Evolutionary conservation across 2,888 invertebrate genomes (phyloP), one percentile per base, ranked within the genome.

Genomic region (Stictocephala bisonia): DNA sequence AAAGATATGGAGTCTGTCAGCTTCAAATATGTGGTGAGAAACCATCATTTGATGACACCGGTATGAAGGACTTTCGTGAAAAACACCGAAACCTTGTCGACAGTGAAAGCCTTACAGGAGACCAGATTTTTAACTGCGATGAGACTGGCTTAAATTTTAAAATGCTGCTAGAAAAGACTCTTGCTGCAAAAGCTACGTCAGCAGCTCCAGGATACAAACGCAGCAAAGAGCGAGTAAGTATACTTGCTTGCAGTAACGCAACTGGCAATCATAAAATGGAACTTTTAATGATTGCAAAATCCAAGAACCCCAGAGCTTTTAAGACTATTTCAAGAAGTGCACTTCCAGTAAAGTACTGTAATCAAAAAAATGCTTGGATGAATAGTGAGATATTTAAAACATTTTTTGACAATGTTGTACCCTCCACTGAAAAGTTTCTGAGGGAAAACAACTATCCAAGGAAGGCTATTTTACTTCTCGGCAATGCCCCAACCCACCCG

Each of bases 101-200:
- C 11, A 35, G 29, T 44, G 66, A 73, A 60, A 68, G 60, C 56
- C 26, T 48, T 22, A 35, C 72, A 18, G 26, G 53, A 29, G 58
- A 73, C 41, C 40, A 31, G 20, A 24, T 71, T 50, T 75, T 58
- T 64, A 71, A 69, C 9, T 67, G 71, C 44, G 72, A 76, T 31
- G 68, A 74, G 68, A 76, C 74, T 40, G 76, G 73, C 9, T 69
- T 76, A 7, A 73, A 71, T 69, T 76, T 66, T 35, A 71, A 71
- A 74, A 69, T 70, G 40, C 53, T 74, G 51, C 69, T 66, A 27
- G 27, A 72, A 72, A 76, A 72, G 60, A 71, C 51, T 29, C 53
- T 71, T 6, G 48, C 71, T 24, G 66, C 71, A 22, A 71, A 68
- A 15, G 18, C 15, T 7, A 78, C 60, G 50, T 20, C 15, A 13